These are phyloP conservation scores for Rotaria sp. DNA, from an alignment of 2,888 invertebrate genomes.

Conservation along the genomic window DNA sequence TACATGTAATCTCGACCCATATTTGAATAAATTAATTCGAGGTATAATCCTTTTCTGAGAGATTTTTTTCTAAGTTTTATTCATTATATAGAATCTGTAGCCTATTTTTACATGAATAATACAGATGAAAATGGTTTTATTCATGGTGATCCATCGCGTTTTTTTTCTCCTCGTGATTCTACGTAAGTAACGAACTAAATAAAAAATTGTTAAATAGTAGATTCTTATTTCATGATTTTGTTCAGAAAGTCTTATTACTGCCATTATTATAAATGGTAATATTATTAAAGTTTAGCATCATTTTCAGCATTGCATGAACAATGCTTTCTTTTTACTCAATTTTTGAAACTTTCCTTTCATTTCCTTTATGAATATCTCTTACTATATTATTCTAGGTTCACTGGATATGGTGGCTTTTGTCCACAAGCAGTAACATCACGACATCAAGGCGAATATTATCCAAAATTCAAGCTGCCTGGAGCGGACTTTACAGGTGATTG, in stretches of 20 bases:
- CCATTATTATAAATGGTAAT: background rate
- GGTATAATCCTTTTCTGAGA: conserved; percentile 60
- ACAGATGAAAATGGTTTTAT: background rate
- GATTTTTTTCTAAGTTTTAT: conserved; percentile 4
- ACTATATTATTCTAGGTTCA: background rate
- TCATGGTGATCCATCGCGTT: background rate
- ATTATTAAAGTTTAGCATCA: background rate
- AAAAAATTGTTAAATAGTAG: background rate
- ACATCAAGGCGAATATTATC: background rate
- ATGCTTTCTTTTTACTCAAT: background rate
- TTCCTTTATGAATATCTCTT: too few species aligned
- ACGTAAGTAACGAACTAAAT: background rate
- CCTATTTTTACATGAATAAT: background rate
- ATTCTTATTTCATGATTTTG: background rate
- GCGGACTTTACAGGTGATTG: too few species aligned
- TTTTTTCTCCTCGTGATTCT: background rate
- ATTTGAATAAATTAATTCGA: conserved; percentile 88
- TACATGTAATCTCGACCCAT: conserved; percentile 95
- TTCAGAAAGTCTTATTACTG: background rate
- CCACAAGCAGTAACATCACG: background rate
- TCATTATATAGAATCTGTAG: conserved; percentile 42
- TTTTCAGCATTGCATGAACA: background rate
- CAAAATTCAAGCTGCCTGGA: background rate
- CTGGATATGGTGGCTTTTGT: background rate
- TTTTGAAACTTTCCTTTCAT: too few species aligned